phyloP scores from a whole-genome alignment of 2,888 invertebrate genomes.

The Phymatocera aterrima region DNA sequence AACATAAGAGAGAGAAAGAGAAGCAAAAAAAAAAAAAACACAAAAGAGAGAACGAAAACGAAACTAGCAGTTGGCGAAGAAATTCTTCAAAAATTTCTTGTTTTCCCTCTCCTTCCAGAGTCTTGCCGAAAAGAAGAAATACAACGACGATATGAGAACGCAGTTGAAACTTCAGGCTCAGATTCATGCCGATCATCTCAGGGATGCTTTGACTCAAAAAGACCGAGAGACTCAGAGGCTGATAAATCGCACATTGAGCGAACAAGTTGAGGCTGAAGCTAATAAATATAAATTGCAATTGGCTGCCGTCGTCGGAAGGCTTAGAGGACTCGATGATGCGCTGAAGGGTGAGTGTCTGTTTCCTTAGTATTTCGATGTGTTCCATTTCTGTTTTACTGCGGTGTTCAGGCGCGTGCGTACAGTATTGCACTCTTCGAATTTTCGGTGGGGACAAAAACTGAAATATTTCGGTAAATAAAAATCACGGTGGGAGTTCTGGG shows the following conservation, averaged over 20 bases:
- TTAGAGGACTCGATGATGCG: constrained; percentile 87
- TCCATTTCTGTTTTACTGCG: no score
- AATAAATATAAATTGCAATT: constrained; percentile 83
- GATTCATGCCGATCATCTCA: constrained; percentile 89
- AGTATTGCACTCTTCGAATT: no score
- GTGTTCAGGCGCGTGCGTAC: no score
- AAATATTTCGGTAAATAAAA: no score
- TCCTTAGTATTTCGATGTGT: not conserved
- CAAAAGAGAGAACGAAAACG: not conserved
- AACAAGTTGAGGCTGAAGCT: constrained; percentile 82
- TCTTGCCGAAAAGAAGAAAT: constrained; percentile 77
- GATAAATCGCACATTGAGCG: constrained; percentile 79
- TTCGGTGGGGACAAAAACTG: no score
- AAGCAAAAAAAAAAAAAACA: not conserved
- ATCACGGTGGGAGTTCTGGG: no score
- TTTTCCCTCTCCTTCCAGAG: constrained; percentile 73
- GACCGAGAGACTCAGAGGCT: constrained; percentile 77
- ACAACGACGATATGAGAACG: constrained; percentile 84
- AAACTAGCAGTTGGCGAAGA: not conserved
- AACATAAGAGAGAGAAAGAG: not conserved
- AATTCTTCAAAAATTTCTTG: not conserved
- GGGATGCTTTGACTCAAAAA: constrained; percentile 81
- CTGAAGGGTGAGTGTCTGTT: constrained; percentile 79
- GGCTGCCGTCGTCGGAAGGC: constrained; percentile 83
- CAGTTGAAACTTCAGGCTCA: constrained; percentile 91